Percentiles rank a stretch among this genome's conserved stretches.
Evolutionary conservation across 2,113 vertebrate species (phyloP).

Genomic region (Anarhynchus alexandrinus): DNA sequence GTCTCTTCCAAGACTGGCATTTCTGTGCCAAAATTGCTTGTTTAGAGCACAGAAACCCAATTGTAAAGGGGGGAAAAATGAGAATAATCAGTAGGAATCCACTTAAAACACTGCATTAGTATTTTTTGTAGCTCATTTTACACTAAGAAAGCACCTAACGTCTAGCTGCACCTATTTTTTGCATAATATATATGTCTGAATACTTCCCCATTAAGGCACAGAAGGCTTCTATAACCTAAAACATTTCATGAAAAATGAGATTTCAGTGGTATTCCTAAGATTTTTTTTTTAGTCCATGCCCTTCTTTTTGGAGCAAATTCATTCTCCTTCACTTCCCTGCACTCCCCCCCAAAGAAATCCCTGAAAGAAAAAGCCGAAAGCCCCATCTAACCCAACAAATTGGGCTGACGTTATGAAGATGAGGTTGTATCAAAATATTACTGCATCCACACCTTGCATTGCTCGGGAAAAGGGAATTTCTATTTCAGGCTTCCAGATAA

Average conservation of each 20-base stretch:
- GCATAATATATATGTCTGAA: neutral
- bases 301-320: neutral
- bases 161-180: neutral
- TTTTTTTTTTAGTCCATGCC: neutral
- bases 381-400: neutral
- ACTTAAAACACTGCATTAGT: neutral
- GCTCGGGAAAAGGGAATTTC: neutral
- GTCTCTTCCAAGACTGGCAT: neutral
- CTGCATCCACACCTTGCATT: neutral
- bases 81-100: neutral
- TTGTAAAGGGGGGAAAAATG: neutral
- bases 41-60: neutral
- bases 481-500: neutral
- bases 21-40: neutral
- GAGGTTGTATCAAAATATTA: neutral
- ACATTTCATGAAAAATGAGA: neutral
- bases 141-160: neutral
- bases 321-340: neutral
- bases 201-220: neutral
- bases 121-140: neutral
- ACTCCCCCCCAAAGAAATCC: neutral
- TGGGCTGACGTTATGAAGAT: neutral
- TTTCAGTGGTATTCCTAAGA: neutral
- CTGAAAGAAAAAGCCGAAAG: neutral
- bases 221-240: neutral